Base-by-base conservation (phyloP, 2,888 invertebrate genomes). In the Epinotia bilunana region DNA sequence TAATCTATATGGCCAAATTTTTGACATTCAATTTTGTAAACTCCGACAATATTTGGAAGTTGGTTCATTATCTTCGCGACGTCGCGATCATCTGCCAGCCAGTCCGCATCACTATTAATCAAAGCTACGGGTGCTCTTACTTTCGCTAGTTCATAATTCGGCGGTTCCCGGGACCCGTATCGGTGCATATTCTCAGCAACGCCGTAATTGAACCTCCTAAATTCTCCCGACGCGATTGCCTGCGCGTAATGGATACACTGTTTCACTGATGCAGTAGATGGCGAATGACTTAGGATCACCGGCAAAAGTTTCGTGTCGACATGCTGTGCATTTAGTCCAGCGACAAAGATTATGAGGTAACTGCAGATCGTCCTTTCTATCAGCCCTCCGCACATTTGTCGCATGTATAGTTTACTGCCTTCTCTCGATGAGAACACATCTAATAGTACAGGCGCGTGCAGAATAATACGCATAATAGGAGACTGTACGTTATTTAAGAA, bases 41-140 rank as follows among this genome's bases (percentile, higher is more conserved):
- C 93, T 64, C 95, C 95, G 6, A 95, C 85, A 1, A 93, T 91
- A 80, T 95, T 95, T 7, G 90, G 89, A 58, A 97, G 83, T 74
- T 90, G 87, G 11, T 87, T 84, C 46, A 93, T 90, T 65, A 96
- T 83, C 18, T 90, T 87, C 55, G 94, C 86, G 0, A 96, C 95
- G 74, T 96, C 96, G 78, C 86, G 85, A 6, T 94, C 91, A 68
- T 94, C 90, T 0, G 96, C 95, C 20, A 97, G 84, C 95, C 95
- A 95, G 84, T 97, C 97, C 20, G 95, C 95, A 3, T 88, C 87
- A 49, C 90, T 89, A 77, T 90, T 90, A 72, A 92, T 87, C 69
- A 94, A 78, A 7, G 87, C 85, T 3, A 93, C 85, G 0, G 93
- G 92, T 0, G 87, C 83, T 0, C 73, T 79, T 11, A 93, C 79